Evolutionary conservation across 2,888 invertebrate genomes (phyloP).

Genomic region (Metopia argyrocephala): DNA sequence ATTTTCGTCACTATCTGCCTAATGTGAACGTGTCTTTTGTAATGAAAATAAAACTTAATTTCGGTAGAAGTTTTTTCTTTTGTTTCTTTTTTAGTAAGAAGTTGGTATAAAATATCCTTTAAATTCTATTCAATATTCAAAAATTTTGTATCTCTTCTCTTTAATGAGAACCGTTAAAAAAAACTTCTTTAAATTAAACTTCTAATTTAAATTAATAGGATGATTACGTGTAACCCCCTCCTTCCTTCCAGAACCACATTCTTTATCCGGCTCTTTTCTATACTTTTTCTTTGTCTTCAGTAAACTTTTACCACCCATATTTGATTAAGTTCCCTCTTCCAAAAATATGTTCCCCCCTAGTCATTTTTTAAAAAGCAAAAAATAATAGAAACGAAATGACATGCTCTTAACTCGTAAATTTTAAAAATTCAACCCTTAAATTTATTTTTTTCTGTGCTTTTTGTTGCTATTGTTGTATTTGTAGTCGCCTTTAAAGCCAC

Average conservation of each 20-base stretch:
- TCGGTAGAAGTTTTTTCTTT: too few relatives aligned
- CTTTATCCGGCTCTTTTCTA: neutral
- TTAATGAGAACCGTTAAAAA: neutral
- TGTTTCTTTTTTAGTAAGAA: too few relatives aligned
- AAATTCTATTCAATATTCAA: too few relatives aligned
- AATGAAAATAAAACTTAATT: too few relatives aligned
- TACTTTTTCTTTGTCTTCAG: neutral
- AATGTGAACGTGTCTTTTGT: too few relatives aligned
- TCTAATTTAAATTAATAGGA: constrained; percentile 59
- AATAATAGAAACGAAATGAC: constrained; percentile 55
- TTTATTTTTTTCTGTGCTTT: constrained; percentile 11
- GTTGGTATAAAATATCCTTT: too few relatives aligned
- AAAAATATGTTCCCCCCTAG: neutral
- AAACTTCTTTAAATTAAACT: constrained; percentile 34
- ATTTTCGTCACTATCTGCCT: too few relatives aligned
- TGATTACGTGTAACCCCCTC: constrained; percentile 33
- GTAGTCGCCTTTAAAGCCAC: constrained; percentile 33
- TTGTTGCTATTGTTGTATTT: neutral
- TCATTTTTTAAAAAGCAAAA: neutral
- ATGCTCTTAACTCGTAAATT: constrained; percentile 64
- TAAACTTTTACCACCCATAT: constrained; percentile 2
- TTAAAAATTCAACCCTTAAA: constrained; percentile 64
- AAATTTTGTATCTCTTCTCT: too few relatives aligned
- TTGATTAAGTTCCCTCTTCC: neutral
- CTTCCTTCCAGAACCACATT: neutral